A percentile compares a stretch with the other conserved stretches of the same genome.
Evolutionary conservation across 2,888 invertebrate species (phyloP).

Genomic region (Blastobasis adustella): DNA sequence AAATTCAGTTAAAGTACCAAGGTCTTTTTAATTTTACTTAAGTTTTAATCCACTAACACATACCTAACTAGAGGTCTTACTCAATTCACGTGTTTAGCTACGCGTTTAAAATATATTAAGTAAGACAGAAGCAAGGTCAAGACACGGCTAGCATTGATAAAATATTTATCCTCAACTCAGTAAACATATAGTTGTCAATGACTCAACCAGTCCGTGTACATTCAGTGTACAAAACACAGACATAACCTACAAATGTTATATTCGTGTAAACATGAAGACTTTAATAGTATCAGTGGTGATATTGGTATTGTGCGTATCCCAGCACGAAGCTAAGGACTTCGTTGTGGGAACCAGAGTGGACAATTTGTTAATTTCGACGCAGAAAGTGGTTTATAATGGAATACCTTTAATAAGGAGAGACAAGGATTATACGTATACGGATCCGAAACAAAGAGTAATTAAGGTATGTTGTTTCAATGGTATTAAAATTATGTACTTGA

Average conservation of each 20-base stretch:
- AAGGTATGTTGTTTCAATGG: constrained; percentile 31
- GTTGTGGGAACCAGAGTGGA: constrained; percentile 49
- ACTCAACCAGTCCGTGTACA: no score
- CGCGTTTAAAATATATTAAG: not conserved
- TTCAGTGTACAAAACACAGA: constrained; percentile 13
- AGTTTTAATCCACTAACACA: no score
- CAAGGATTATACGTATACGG: constrained; percentile 53
- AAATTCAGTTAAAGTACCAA: no score
- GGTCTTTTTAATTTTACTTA: no score
- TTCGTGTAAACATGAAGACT: constrained; percentile 38
- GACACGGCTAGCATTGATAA: constrained; percentile 32
- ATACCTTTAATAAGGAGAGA: constrained; percentile 48
- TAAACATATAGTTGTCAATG: constrained; percentile 8
- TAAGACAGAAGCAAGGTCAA: constrained; percentile 30
- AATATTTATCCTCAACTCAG: constrained; percentile 26
- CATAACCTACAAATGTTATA: constrained; percentile 30
- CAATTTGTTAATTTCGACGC: constrained; percentile 55
- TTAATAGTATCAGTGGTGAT: constrained; percentile 31
- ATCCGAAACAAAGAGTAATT: constrained; percentile 50
- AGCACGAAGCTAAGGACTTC: constrained; percentile 48
- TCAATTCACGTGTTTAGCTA: not conserved
- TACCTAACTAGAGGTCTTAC: no score
- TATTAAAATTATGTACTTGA: not conserved
- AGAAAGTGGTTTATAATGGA: constrained; percentile 40
- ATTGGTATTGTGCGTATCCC: constrained; percentile 32